A percentile compares a stretch with the other conserved stretches of the same genome.
These are phyloP conservation scores for Caenorhabditis becei DNA, from an alignment of 2,888 invertebrate species.

Conservation along the genomic window DNA sequence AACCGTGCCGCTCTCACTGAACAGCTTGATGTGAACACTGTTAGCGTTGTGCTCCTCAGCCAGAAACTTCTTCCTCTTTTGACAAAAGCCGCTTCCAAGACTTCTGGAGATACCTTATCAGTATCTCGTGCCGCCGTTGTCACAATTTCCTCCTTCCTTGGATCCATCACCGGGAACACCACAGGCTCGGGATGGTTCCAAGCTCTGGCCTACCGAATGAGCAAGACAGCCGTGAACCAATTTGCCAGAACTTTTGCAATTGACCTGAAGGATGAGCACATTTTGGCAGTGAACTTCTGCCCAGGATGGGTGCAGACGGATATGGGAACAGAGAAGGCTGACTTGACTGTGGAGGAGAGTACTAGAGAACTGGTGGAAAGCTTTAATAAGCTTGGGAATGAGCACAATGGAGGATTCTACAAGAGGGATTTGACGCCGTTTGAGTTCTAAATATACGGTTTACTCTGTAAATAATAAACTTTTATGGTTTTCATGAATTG, in stretches of 20 bases:
- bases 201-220: conserved; percentile 61
- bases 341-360: conserved; percentile 59
- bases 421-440: conserved; percentile 31
- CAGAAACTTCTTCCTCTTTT: too few relatives aligned
- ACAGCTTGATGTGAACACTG: too few relatives aligned
- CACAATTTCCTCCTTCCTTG: too few relatives aligned
- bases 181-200: too few relatives aligned
- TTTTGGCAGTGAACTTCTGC: conserved; percentile 66
- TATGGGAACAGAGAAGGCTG: conserved; percentile 70
- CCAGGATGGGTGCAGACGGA: conserved; percentile 75
- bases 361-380: conserved; percentile 48
- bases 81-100: too few relatives aligned
- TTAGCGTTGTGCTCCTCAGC: too few relatives aligned
- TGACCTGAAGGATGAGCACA: conserved; percentile 57
- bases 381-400: conserved; percentile 48
- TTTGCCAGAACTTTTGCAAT: conserved; percentile 67
- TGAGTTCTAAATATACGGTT: conserved; percentile 3
- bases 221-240: conserved; percentile 72
- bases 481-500: too few relatives aligned
- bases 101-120: too few relatives aligned
- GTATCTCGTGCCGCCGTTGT: too few relatives aligned
- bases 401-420: conserved; percentile 63
- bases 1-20: too few relatives aligned
- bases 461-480: too few relatives aligned
- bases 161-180: too few relatives aligned